These are phyloP conservation scores for Rhopalosiphum padi DNA, from an alignment of 1,140 invertebrate species.

Conservation along the genomic window DNA sequence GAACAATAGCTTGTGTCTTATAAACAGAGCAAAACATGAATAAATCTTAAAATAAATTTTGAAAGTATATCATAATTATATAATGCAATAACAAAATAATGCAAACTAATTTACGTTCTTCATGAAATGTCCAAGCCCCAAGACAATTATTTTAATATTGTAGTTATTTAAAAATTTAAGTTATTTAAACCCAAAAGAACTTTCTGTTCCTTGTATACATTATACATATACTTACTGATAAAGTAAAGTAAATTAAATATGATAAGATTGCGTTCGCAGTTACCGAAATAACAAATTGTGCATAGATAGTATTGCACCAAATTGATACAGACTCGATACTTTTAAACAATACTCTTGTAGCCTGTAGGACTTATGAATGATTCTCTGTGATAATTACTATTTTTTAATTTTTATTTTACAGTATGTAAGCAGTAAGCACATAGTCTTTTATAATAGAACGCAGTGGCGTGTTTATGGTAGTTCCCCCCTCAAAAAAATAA, in stretches of 20 bases:
- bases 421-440: no score
- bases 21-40: background rate
- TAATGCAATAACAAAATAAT: background rate
- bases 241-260: background rate
- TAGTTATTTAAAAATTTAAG: background rate
- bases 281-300: background rate
- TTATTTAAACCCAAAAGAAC: background rate
- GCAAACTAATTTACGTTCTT: background rate
- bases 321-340: no score
- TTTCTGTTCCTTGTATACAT: no score
- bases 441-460: no score
- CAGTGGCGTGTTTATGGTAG: no score
- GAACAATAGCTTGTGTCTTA: background rate
- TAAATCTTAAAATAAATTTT: background rate
- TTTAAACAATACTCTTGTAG: background rate
- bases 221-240: background rate
- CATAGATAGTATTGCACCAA: no score
- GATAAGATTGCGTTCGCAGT: background rate
- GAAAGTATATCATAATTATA: background rate
- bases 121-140: background rate
- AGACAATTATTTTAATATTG: background rate
- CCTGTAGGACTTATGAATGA: background rate
- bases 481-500: no score
- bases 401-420: background rate
- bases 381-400: background rate